Evolutionary conservation across 2,113 vertebrate genomes (phyloP), one percentile per base, ranked within the genome.

Genomic region (Alligator mississippiensis): DNA sequence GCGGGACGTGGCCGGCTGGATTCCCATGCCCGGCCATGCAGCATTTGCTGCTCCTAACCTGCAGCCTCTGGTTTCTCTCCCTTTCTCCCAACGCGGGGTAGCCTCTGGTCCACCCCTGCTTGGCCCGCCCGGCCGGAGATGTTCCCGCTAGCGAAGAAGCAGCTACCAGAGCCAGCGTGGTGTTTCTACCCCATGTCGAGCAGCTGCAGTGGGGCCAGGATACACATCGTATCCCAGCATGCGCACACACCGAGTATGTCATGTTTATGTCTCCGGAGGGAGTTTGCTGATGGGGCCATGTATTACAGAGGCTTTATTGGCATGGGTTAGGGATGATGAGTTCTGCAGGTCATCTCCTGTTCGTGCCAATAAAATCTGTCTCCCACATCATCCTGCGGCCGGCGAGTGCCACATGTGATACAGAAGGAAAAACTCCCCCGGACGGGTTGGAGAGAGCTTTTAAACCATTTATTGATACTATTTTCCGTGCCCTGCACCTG

Each of bases 401-500:
- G 70, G 80, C 63, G 93, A 80, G 80, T 92, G 91, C 84, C 88
- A 80, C 0, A 0, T 89, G 88, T 80, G 78, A 79, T 85, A 30
- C 38, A 93, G 82, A 88, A 93, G 91, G 96, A 94, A 93, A 81
- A 81, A 38, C 64, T 96, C 84, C 68, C 90, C 61, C 86, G 90
- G 82, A 85, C 92, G 55, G 92, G 88, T 93, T 95, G 87, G 90
- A 96, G 75, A 89, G 80, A 57, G 80, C 84, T 93, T 89, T 94
- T 95, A 94, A 94, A 89, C 93, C 87, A 90, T 94, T 93, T 90
- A 94, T 95, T 94, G 80, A 93, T 6, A 80, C 93, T 92, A 94
- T 95, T 97, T 97, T 96, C 95, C 90, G 87, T 96, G 80, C 84
- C n/a, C 1, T 96, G 90, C 94, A 92, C 95, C 94, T 93, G 88